A percentile compares a stretch with the other conserved stretches of the same genome.
Conservation (phyloP, 2,888 invertebrate genomes). For the Fragum sueziense region DNA sequence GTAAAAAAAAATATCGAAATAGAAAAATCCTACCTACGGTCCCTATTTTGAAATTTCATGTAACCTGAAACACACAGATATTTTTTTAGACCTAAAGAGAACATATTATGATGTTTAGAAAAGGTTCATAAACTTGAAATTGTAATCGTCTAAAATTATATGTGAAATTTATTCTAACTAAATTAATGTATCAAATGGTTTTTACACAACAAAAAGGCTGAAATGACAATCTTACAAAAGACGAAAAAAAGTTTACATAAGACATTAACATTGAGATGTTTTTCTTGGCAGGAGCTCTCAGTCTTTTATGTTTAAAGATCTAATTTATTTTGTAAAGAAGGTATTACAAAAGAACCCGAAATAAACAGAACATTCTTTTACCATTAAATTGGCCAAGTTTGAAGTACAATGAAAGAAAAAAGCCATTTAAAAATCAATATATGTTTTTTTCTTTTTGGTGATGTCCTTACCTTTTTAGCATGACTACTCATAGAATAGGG, state of each 20-base stretch:
- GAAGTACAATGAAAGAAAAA: background rate
- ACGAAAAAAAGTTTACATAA: background rate
- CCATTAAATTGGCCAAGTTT: background rate
- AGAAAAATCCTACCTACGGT: too few relatives aligned
- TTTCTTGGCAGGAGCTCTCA: conserved; percentile 2
- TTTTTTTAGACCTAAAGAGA: too few relatives aligned
- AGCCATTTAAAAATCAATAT: background rate
- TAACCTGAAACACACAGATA: too few relatives aligned
- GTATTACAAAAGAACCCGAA: conserved; percentile 1
- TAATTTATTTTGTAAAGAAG: conserved; percentile 3
- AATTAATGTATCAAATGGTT: background rate
- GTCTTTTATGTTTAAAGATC: background rate
- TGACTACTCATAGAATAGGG: too few relatives aligned
- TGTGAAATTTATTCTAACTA: too few relatives aligned
- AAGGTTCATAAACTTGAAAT: too few relatives aligned
- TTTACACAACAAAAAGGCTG: background rate
- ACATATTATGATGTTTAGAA: too few relatives aligned
- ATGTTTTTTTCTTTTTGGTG: background rate
- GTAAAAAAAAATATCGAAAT: too few relatives aligned
- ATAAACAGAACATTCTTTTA: background rate
- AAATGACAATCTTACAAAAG: background rate
- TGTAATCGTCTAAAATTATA: too few relatives aligned
- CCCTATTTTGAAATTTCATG: too few relatives aligned
- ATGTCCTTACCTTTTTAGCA: background rate
- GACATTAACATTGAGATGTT: conserved; percentile 12